These are phyloP conservation scores for Phocoena sinus DNA, from an alignment of 2,113 vertebrate species.

Conservation along the genomic window DNA sequence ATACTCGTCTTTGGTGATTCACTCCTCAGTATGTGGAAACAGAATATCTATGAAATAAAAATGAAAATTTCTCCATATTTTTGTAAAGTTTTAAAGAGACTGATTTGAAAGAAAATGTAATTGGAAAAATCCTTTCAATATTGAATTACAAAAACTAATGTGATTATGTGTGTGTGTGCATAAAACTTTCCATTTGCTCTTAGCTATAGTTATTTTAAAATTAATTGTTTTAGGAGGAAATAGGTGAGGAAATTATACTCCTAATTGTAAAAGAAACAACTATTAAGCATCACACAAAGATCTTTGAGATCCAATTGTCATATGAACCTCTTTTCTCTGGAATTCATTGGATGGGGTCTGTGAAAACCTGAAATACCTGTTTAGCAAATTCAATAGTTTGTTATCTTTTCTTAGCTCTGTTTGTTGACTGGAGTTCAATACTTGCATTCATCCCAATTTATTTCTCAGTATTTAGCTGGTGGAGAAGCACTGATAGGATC, in stretches of 20 bases:
- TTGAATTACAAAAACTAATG: background rate
- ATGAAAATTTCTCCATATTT: background rate
- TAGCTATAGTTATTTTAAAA: background rate
- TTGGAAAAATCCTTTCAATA: background rate
- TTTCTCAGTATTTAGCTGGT: background rate
- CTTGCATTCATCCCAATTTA: conserved; percentile 17
- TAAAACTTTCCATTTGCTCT: background rate
- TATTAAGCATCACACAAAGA: background rate
- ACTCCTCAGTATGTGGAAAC: background rate
- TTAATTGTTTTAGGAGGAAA: background rate
- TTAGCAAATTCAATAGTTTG: conserved; percentile 22
- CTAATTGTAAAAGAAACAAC: background rate
- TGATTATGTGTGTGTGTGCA: background rate
- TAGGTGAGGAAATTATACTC: background rate
- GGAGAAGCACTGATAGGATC: background rate
- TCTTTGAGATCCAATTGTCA: background rate
- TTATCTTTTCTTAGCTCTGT: conserved; percentile 41
- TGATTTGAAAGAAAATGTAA: background rate
- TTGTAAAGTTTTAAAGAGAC: background rate
- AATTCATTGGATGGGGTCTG: background rate
- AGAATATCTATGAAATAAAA: background rate
- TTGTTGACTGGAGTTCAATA: conserved; percentile 30
- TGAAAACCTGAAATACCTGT: conserved; percentile 41
- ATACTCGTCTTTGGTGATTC: background rate
- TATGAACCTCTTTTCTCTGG: background rate